phyloP scores from a whole-genome alignment of 2,113 vertebrate genomes.

The Amphiprion ocellaris region DNA sequence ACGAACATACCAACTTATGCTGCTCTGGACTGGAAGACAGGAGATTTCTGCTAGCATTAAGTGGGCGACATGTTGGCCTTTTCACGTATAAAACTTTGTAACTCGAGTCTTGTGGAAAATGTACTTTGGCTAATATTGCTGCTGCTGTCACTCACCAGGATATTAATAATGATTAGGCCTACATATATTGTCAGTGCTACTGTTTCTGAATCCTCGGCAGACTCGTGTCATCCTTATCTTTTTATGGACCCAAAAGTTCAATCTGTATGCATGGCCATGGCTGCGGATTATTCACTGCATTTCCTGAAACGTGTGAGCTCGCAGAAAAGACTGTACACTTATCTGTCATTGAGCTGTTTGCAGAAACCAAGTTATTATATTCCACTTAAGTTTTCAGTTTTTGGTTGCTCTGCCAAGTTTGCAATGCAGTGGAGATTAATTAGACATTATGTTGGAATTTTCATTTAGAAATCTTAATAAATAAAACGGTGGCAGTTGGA shows the following conservation, averaged over 20 bases:
- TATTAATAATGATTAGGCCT: constrained; percentile 14
- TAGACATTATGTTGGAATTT: too few relatives aligned
- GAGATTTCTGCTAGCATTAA: background rate
- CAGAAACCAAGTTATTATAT: constrained; percentile 12
- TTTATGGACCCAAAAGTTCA: constrained; percentile 37
- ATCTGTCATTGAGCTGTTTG: constrained; percentile 31
- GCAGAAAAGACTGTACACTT: constrained; percentile 29
- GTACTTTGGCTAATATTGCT: too few relatives aligned
- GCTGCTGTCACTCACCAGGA: background rate
- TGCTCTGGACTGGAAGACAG: background rate
- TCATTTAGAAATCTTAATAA: too few relatives aligned
- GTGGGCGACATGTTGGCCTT: too few relatives aligned
- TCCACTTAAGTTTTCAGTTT: background rate
- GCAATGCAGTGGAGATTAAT: too few relatives aligned
- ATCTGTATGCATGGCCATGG: constrained; percentile 53
- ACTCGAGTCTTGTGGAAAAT: too few relatives aligned
- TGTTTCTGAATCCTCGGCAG: constrained; percentile 9
- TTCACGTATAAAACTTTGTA: background rate
- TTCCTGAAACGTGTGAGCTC: constrained; percentile 34
- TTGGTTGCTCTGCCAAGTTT: background rate
- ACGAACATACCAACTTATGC: background rate
- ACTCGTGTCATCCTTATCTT: constrained; percentile 31
- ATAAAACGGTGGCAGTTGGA: background rate
- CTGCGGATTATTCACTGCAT: constrained; percentile 34
- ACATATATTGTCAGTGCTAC: constrained; percentile 4